Percentiles rank a stretch among this genome's conserved stretches.
phyloP scores from a whole-genome alignment of 2,113 vertebrate species.

The Stigmatopora argus region DNA sequence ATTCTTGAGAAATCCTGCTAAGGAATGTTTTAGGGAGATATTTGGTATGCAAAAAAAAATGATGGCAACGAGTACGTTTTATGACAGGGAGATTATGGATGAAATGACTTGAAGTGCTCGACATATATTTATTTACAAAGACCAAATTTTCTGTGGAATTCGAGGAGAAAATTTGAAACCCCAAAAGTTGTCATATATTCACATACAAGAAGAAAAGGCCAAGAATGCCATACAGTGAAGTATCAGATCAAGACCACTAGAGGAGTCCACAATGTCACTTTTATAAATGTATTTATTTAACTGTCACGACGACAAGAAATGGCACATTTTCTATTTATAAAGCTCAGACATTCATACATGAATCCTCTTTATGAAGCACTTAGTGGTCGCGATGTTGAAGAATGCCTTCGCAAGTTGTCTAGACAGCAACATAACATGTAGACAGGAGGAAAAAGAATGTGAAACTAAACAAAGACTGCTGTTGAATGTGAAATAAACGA shows the following conservation, averaged over 20 bases:
- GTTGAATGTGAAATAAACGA: slow-evolving; percentile 14
- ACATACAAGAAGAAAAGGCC: not conserved
- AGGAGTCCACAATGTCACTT: not conserved
- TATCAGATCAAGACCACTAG: slow-evolving; percentile 23
- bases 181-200: no score
- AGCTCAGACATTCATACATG: slow-evolving; percentile 10
- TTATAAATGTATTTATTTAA: slow-evolving; percentile 10
- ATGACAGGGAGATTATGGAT: slow-evolving; percentile 42
- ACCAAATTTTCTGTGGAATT: not conserved
- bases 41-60: slow-evolving; percentile 38
- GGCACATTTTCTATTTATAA: not conserved
- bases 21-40: slow-evolving; percentile 36
- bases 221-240: slow-evolving; percentile 5
- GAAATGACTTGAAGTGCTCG: slow-evolving; percentile 41
- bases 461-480: not conserved
- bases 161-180: not conserved
- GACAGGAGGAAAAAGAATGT: slow-evolving; percentile 23
- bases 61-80: slow-evolving; percentile 48
- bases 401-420: slow-evolving; percentile 42
- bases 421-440: slow-evolving; percentile 33
- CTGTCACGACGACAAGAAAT: not conserved
- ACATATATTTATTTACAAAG: not conserved
- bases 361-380: slow-evolving; percentile 1
- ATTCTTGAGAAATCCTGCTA: slow-evolving; percentile 48
- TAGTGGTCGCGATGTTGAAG: not conserved